These are phyloP conservation scores for Eulacestoma nigropectus DNA, from an alignment of 2,113 vertebrate species.

Conservation along the genomic window DNA sequence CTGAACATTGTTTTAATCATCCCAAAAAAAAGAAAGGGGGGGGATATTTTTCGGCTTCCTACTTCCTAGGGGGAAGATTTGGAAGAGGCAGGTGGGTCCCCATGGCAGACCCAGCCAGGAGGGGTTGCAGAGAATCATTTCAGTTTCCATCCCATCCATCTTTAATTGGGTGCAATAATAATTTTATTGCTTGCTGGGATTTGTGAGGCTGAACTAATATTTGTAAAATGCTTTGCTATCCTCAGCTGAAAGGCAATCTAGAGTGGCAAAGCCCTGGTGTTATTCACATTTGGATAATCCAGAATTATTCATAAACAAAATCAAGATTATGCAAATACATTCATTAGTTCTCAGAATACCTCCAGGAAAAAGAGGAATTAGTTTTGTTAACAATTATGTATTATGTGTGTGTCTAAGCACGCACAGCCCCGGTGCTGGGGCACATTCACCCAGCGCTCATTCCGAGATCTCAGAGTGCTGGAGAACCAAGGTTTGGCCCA, in stretches of 20 bases:
- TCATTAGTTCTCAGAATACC: constrained; percentile 43
- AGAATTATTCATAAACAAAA: constrained; percentile 58
- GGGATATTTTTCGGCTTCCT: not conserved
- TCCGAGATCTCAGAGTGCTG: not conserved
- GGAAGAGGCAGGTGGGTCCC: not conserved
- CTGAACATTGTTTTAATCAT: not conserved
- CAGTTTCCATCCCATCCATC: not conserved
- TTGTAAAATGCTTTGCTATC: constrained; percentile 16
- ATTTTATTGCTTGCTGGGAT: constrained; percentile 40
- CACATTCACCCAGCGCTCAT: fast-evolving
- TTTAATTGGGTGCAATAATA: constrained; percentile 40
- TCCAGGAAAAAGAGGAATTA: constrained; percentile 53
- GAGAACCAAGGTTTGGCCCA: not conserved
- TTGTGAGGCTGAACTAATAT: constrained; percentile 50
- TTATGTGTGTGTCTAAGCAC: not conserved
- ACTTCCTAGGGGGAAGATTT: not conserved
- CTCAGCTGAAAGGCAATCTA: constrained; percentile 8
- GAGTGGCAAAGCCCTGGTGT: not conserved
- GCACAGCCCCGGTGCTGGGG: not conserved
- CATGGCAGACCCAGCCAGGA: not conserved
- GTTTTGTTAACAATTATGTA: constrained; percentile 37
- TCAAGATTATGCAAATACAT: constrained; percentile 59
- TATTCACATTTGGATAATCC: constrained; percentile 33
- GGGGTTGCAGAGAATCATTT: not conserved
- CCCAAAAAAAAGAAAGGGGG: not conserved